Conservation (phyloP, 2,113 vertebrate genomes). For the Pelecanoides urinatrix region DNA sequence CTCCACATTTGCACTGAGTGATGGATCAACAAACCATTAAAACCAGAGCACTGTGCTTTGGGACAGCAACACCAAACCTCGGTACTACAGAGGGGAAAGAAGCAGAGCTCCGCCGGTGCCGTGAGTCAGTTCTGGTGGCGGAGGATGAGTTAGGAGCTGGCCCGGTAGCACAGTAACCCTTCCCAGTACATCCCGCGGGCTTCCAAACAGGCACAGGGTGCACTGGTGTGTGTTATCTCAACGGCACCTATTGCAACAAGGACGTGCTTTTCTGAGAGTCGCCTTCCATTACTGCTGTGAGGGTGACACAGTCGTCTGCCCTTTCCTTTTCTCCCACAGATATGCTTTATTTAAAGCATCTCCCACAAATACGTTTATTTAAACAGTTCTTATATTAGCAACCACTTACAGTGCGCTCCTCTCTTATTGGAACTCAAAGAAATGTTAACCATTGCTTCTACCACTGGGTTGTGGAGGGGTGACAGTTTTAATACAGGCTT, state of each 20-base stretch:
- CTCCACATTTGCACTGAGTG: neutral
- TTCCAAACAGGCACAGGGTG: neutral
- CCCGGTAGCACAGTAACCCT: neutral
- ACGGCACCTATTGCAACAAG: neutral
- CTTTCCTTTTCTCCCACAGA: neutral
- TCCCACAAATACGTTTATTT: neutral
- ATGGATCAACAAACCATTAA: neutral
- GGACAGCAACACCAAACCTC: neutral
- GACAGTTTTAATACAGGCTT: neutral
- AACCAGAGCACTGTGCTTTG: neutral
- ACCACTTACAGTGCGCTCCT: neutral
- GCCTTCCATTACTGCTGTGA: neutral
- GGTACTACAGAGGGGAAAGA: accelerated
- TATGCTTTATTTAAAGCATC: neutral
- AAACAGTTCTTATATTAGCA: neutral
- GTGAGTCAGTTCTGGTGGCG: neutral
- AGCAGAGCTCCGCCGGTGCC: accelerated
- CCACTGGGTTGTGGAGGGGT: neutral
- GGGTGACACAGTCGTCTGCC: neutral
- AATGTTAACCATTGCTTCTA: neutral
- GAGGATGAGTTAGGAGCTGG: neutral
- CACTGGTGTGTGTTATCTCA: neutral
- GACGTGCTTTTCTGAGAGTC: neutral
- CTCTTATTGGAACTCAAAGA: neutral
- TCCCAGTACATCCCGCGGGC: neutral